Base-by-base conservation (phyloP, 2,888 invertebrate species). In the Lycia hirtaria region DNA sequence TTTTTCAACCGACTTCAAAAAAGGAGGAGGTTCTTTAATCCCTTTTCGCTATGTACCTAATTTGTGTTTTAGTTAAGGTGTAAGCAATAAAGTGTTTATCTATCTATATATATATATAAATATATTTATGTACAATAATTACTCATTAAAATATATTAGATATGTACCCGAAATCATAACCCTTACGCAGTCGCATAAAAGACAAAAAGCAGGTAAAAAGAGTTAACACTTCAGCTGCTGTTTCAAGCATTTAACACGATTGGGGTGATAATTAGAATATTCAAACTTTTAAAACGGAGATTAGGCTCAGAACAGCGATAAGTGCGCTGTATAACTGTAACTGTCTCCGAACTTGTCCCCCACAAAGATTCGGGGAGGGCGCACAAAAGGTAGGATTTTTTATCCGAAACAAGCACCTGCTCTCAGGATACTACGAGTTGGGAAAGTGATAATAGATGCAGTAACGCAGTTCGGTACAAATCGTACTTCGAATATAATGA, bases 321-420 rank as follows among this genome's bases (percentile, higher is more conserved):
- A 52, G 28, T 20, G 28, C 45, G 57, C 65, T 50, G 57, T 44
- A 44, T 47, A 58, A 58, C 48, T 55, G 57, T 55, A 69, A 72
- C 77, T 75, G 75, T 80, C 79, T 77, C 65, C 57, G 69, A 85
- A 85, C 77, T 85, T 83, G 73, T 71, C 69, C 70, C 70, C 67
- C 72, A 75, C 75, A 74, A 75, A 76, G 64, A 67, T 70, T 68
- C 56, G 38, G 60, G 53, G 58, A 44, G 47, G 19, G 44, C 38
- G 57, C 56, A 61, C 60, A 64, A 64, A 65, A 87, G 88, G 89
- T 88, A 85, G 85, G 76, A 80, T 88, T 91, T 73, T 91, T 91
- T 86, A 85, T 87, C 86, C 87, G 79, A 81, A 73, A 64, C 78
- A 75, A 82, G 84, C 91, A 91, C 91, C 91, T 91, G 91, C 85